Evolutionary conservation across 1,140 invertebrate genomes (phyloP).

Genomic region (Gryllus bimaculatus): DNA sequence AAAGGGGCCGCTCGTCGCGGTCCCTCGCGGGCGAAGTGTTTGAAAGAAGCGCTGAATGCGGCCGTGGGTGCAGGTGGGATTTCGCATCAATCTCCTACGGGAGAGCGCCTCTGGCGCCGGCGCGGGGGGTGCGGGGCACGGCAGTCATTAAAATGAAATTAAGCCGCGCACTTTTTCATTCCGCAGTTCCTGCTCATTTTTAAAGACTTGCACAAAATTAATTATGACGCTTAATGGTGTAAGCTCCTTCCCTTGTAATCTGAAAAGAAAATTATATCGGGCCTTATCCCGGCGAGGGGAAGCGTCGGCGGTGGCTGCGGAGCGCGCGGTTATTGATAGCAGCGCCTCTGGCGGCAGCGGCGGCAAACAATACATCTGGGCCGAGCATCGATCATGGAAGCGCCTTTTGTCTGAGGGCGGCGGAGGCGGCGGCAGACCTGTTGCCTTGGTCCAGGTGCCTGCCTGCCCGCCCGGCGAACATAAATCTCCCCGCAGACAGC

Average conservation of each 20-base stretch:
- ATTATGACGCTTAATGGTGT: background rate
- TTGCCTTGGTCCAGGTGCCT: background rate
- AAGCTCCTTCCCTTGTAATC: background rate
- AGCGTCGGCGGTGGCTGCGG: background rate
- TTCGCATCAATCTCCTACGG: slow-evolving; percentile 3
- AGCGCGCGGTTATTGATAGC: background rate
- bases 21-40: background rate
- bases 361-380: background rate
- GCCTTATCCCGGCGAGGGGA: background rate
- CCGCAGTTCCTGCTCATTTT: background rate
- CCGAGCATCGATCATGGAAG: background rate
- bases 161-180: slow-evolving; percentile 1
- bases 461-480: background rate
- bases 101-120: background rate
- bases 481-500: background rate
- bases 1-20: no score
- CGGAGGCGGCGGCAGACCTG: background rate
- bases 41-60: background rate
- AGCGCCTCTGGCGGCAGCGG: background rate
- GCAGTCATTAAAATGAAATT: slow-evolving; percentile 5
- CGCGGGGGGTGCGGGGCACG: background rate
- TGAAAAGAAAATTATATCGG: background rate
- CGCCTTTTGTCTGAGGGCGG: background rate
- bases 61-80: background rate
- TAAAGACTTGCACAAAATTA: slow-evolving; percentile 5